phyloP scores from a whole-genome alignment of 2,113 vertebrate genomes.

The Rhagologus leucostigma region DNA sequence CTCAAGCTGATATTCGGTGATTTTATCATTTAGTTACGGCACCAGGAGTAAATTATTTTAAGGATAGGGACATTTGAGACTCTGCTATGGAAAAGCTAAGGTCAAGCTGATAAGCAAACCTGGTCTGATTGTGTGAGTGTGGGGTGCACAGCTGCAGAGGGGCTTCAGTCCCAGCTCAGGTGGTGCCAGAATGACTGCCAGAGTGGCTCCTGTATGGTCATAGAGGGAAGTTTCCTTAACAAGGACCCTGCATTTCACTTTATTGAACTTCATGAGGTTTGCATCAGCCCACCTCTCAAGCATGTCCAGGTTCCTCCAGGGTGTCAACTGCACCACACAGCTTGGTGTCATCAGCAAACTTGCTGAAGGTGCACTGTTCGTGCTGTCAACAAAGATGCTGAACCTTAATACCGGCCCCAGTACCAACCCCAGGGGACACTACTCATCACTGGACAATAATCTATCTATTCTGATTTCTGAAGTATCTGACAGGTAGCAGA shows the following conservation, averaged over 20 bases:
- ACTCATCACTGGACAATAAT: not conserved
- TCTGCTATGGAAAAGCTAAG: not conserved
- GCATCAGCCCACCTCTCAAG: not conserved
- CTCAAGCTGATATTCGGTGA: not conserved
- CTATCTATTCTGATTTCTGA: not conserved
- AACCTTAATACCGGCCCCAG: too few relatives aligned
- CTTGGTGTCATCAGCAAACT: accelerated
- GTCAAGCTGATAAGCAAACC: not conserved
- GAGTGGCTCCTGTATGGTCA: not conserved
- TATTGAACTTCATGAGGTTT: not conserved
- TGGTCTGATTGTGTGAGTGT: accelerated
- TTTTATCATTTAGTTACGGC: not conserved
- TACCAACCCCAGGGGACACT: accelerated
- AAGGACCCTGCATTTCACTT: not conserved
- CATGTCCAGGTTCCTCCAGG: not conserved
- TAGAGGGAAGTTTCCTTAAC: not conserved
- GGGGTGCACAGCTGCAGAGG: accelerated
- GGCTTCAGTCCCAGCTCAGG: not conserved
- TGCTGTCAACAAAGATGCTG: not conserved
- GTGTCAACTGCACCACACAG: not conserved
- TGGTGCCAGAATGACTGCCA: not conserved
- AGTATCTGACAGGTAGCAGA: not conserved
- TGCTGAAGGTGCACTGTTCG: too few relatives aligned
- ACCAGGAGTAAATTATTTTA: not conserved
- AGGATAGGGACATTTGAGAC: not conserved